Evolutionary conservation across 2,797 vertebrate species (phyloP).

Genomic region (Acipenser oxyrinchus): DNA sequence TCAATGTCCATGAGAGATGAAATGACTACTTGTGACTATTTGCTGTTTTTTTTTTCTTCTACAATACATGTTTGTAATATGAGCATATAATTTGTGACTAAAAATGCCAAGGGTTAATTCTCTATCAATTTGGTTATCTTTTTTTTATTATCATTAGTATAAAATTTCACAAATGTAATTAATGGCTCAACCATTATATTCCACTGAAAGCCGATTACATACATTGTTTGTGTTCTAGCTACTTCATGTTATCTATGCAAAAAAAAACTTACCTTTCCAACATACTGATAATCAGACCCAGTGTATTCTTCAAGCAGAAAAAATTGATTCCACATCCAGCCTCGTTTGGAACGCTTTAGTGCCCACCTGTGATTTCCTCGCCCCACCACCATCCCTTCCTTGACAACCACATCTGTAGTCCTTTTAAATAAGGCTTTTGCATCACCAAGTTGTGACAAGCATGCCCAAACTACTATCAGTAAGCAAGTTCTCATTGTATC

Average conservation of each 20-base stretch:
- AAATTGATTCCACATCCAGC: conserved; percentile 99
- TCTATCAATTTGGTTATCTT: too few relatives aligned
- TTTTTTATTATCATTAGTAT: too few relatives aligned
- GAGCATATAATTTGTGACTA: too few relatives aligned
- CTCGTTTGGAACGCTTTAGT: conserved; percentile 78
- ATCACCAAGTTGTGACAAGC: conserved; percentile 32
- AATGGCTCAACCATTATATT: too few relatives aligned
- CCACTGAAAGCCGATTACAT: too few relatives aligned
- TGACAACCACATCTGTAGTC: conserved; percentile 62
- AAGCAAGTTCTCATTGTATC: conserved; percentile 43
- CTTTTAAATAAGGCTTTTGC: conserved; percentile 56
- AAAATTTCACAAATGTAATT: too few relatives aligned
- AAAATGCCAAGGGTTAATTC: too few relatives aligned
- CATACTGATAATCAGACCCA: conserved; percentile 81
- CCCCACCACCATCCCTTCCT: conserved; percentile 45
- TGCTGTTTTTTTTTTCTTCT: conserved; percentile 32
- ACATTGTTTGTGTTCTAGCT: too few relatives aligned
- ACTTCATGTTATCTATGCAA: too few relatives aligned
- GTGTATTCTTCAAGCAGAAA: conserved; percentile 92
- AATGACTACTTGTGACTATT: conserved; percentile 46
- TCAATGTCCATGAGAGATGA: conserved; percentile 37
- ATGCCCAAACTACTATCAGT: conserved; percentile 42
- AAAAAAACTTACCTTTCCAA: conserved; percentile 74
- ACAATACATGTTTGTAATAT: too few relatives aligned
- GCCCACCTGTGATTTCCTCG: conserved; percentile 61